Evolutionary conservation across 2,888 invertebrate genomes (phyloP).

Genomic region (Cheilosia impressa): DNA sequence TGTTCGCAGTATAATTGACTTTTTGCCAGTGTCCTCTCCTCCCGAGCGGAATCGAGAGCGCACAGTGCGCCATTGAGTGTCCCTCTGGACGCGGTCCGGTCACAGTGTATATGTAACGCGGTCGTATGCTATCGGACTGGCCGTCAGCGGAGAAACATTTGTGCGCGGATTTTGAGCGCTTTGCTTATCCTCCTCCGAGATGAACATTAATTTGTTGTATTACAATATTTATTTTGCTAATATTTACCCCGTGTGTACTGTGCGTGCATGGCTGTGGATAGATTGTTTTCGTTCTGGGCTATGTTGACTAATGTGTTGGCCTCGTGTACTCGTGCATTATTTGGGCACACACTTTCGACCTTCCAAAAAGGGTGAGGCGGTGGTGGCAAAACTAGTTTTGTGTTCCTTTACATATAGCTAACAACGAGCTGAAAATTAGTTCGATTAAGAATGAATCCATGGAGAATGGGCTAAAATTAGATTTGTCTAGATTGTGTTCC

Average conservation of each 20-base stretch:
- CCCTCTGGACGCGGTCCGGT: constrained; percentile 22
- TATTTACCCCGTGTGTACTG: constrained; percentile 25
- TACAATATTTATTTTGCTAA: constrained; percentile 61
- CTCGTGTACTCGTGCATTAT: neutral
- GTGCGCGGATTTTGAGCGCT: constrained; percentile 2
- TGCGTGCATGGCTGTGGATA: constrained; percentile 1
- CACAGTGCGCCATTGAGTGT: constrained; percentile 16
- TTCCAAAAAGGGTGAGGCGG: too few relatives aligned
- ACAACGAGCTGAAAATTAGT: too few relatives aligned
- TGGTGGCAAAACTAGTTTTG: too few relatives aligned
- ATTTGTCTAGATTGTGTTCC: too few relatives aligned
- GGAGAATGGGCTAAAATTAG: too few relatives aligned
- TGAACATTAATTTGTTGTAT: constrained; percentile 61
- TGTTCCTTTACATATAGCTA: too few relatives aligned
- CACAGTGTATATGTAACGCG: neutral
- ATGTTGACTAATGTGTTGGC: constrained; percentile 26
- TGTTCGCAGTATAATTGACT: constrained; percentile 70
- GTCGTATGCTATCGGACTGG: constrained; percentile 13
- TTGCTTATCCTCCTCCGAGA: constrained; percentile 57
- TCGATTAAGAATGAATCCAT: too few relatives aligned
- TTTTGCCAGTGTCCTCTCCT: constrained; percentile 41
- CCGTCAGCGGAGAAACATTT: constrained; percentile 20
- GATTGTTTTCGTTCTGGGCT: constrained; percentile 15
- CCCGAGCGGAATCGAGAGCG: constrained; percentile 10
- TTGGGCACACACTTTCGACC: neutral